These are phyloP conservation scores for Cinara cedri DNA, from an alignment of 2,888 invertebrate species.

Conservation along the genomic window DNA sequence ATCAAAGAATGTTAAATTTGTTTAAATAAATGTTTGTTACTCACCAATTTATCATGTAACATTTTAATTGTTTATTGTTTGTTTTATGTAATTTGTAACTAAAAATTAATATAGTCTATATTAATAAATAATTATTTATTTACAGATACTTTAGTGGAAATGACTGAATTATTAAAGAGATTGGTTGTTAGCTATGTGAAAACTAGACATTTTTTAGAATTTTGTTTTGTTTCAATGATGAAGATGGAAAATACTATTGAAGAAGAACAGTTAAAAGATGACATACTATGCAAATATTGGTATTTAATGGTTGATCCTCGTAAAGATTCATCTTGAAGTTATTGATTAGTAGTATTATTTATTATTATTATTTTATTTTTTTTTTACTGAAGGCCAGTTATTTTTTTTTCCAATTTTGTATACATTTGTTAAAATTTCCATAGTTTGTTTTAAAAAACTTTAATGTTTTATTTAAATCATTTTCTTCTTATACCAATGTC, in stretches of 20 bases:
- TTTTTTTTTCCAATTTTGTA: constrained; percentile 5
- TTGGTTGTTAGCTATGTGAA: constrained; percentile 17
- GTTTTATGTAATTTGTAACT: too few species aligned
- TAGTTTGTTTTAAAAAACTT: neutral
- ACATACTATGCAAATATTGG: constrained; percentile 45
- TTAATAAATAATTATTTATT: too few species aligned
- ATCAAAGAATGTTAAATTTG: too few species aligned
- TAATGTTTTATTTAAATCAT: constrained; percentile 1
- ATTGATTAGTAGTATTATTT: too few species aligned
- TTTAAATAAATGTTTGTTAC: too few species aligned
- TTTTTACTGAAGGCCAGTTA: neutral
- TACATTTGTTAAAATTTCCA: neutral
- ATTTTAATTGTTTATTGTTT: too few species aligned
- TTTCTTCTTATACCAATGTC: neutral
- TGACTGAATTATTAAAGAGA: constrained; percentile 21
- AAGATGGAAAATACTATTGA: constrained; percentile 21
- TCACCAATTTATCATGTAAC: too few species aligned
- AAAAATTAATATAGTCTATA: too few species aligned
- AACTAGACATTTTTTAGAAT: constrained; percentile 20
- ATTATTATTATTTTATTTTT: neutral
- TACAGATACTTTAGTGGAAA: constrained; percentile 39
- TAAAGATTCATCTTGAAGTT: neutral
- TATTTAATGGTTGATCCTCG: constrained; percentile 30
- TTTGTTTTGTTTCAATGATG: constrained; percentile 9
- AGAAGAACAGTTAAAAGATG: constrained; percentile 36